Evolutionary conservation across 2,888 invertebrate genomes (phyloP), one percentile per base, ranked within the genome.

Genomic region (Polydrusus tereticollis): DNA sequence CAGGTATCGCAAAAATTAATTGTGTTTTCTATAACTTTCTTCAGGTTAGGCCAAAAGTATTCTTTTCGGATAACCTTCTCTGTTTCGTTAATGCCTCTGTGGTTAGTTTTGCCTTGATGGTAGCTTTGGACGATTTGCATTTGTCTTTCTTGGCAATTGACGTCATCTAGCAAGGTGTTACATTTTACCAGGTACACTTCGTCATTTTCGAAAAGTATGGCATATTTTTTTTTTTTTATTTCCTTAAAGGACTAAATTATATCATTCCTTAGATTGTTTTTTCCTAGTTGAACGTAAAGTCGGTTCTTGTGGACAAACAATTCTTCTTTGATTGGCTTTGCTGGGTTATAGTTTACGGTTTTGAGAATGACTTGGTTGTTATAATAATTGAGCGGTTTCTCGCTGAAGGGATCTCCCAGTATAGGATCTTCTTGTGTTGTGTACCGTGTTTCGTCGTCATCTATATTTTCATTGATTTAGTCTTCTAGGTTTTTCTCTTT

Each of bases 1-100:
- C 77, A 77, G 33, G 64, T 67, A 58, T 73, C 66, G 23, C 78
- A 76, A n/a, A 77, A 73, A 50, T 74, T 63, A 14, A 73, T 45
- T n/a, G n/a, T 33, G 33, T 33, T 12, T 2, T 33, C 33, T 2
- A 33, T 33, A 8, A 10, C 8, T 7, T 8, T 33, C 12, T 33
- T 33, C 1, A 33, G 33, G 33, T 33, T 33, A 2, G 5, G 33
- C 8, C 33, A n/a, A 33, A 33, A 33, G 12, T 33, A 33, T 33
- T 6, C 12, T 33, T 33, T 33, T 33, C 33, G 5, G 12, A 33
- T 33, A 7, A 10, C n/a, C n/a, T n/a, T 33, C 12, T 33, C 8
- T 10, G 33, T 33, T 33, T 33, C 33, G 8, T 33, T 7, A 1
- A 33, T 33, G 33, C 33, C 8, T 33, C 33, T 7, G 12, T 33